Percentiles rank a stretch among this genome's conserved stretches.
Evolutionary conservation across 2,113 vertebrate species (phyloP).

Genomic region (Rostratula benghalensis): DNA sequence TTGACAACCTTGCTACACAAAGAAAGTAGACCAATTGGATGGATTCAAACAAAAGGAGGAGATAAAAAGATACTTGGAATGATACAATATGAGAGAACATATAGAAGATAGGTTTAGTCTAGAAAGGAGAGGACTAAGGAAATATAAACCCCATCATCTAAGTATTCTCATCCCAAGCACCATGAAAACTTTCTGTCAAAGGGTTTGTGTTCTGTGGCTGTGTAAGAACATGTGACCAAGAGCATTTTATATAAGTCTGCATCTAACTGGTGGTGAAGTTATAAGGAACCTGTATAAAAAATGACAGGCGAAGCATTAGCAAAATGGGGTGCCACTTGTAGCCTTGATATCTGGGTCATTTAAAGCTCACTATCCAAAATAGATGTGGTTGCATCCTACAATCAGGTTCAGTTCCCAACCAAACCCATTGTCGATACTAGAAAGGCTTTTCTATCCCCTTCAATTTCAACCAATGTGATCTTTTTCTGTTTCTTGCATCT

Average conservation of each 20-base stretch:
- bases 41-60: not conserved
- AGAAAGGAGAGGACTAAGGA: not conserved
- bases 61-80: not conserved
- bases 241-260: not conserved
- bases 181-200: not conserved
- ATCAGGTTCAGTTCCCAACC: not conserved
- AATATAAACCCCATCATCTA: not conserved
- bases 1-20: not conserved
- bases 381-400: not conserved
- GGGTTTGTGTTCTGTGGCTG: not conserved
- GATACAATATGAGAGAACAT: not conserved
- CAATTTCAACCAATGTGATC: not conserved
- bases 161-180: not conserved
- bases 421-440: not conserved
- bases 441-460: not conserved
- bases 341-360: not conserved
- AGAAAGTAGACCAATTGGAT: not conserved
- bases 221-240: not conserved
- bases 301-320: not conserved
- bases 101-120: not conserved
- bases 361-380: not conserved
- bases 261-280: not conserved
- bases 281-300: not conserved
- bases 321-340: not conserved
- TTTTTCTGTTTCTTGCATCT: not conserved